Evolutionary conservation across 2,888 invertebrate genomes (phyloP), one percentile per base, ranked within the genome.

Genomic region (Willowsia nigromaculata): DNA sequence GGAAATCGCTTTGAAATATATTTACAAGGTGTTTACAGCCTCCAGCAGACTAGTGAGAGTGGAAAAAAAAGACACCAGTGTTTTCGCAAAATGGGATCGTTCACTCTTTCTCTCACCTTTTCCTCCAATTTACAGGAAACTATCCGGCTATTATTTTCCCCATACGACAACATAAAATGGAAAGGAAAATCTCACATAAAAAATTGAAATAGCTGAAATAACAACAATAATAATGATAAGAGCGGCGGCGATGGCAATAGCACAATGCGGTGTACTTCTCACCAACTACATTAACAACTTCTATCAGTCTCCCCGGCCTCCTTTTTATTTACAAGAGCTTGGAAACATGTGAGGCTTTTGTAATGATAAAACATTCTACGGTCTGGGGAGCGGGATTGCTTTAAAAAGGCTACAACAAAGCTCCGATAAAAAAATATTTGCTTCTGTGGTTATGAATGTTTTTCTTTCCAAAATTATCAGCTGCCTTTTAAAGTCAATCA

Each of bases 21-120:
- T 27, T 74, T 74, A 27, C 74, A 74, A 71, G 43, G 74, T 74
- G 43, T 74, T 74, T 74, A 74, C 74, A 25, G 47, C 13, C 37
- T 74, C 25, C n/a, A 74, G n/a, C n/a, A 15, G n/a, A 65, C n/a
- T 13, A 3, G 5, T 13, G 74, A 74, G 27, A 71, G 27, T 1
- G 53, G 7, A 9, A 33, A 65, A 43, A 25, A 22, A 25, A 71
- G n/a, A 65, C n/a, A 33, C 18, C 6, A 1, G 40, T 71, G 43
- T 25, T 71, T 71, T 40, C 40, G 40, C 9, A 40, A 37, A 71
- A 71, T 43, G 22, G 43, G 25, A 40, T 43, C 13, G 71, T n/a
- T 71, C 22, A 71, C 43, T 71, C 25, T 40, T 71, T 43, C 13
- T 71, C 43, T 71, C 71, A 43, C 71, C 71, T 68, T 71, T 71